Conservation (phyloP, 2,797 vertebrate species). For the Loris lydekkerianus region DNA sequence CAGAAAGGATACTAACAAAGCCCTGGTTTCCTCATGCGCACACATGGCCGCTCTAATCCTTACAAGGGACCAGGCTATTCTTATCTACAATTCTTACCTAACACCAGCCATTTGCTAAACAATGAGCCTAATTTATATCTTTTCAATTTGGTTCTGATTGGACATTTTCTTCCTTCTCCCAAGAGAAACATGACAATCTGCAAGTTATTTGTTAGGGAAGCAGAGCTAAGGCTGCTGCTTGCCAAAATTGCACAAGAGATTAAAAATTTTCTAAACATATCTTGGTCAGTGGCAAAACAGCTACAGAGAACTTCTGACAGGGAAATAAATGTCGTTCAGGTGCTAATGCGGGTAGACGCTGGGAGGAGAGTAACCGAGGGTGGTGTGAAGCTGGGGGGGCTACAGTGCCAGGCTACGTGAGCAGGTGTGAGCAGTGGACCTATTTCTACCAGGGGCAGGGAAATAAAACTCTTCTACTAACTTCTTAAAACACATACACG, state of each 20-base stretch:
- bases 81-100: conserved; percentile 78
- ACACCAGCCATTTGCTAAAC: conserved; percentile 76
- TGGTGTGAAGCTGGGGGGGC: background rate
- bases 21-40: conserved; percentile 54
- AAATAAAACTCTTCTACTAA: background rate
- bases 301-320: background rate
- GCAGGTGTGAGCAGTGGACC: background rate
- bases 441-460: background rate
- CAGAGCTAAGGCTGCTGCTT: conserved; percentile 67
- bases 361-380: background rate
- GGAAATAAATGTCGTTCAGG: conserved; percentile 24
- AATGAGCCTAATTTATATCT: conserved; percentile 79
- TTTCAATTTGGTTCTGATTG: conserved; percentile 80
- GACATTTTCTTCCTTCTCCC: conserved; percentile 54
- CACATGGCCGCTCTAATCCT: conserved; percentile 69
- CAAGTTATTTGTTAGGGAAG: conserved; percentile 77
- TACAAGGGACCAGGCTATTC: conserved; percentile 59
- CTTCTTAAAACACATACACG: background rate
- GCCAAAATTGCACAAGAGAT: conserved; percentile 52
- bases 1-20: conserved; percentile 76
- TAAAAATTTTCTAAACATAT: conserved; percentile 75
- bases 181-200: conserved; percentile 79
- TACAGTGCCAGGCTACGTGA: fast-evolving
- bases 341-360: background rate
- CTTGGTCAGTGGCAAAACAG: conserved; percentile 73